Conservation (phyloP, 2,888 invertebrate species). For the Diplazon laetatorius region DNA sequence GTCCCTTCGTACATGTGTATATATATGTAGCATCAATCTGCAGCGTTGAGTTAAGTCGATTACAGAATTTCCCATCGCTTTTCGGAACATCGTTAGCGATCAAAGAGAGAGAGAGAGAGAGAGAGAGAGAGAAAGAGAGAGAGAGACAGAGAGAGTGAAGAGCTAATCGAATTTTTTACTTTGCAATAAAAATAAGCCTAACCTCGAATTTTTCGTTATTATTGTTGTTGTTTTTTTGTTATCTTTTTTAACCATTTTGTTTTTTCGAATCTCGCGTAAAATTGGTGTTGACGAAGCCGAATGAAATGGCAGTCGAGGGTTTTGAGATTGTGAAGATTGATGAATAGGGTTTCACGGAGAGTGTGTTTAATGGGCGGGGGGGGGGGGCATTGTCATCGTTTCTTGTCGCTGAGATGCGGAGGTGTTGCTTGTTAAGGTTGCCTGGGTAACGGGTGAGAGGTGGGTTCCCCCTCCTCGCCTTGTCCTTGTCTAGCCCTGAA, state of each 20-base stretch:
- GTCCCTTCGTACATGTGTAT: no score
- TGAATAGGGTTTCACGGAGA: conserved; percentile 17
- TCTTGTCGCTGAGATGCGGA: conserved; percentile 74
- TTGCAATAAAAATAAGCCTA: conserved; percentile 18
- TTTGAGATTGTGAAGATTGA: background rate
- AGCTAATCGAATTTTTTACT: conserved; percentile 23
- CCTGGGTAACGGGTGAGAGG: conserved; percentile 79
- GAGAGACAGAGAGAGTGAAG: no score
- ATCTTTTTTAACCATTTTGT: no score
- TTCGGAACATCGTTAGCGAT: background rate
- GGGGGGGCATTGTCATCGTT: conserved; percentile 44
- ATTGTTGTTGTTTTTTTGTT: background rate
- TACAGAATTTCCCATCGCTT: conserved; percentile 23
- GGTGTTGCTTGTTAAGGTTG: conserved; percentile 81
- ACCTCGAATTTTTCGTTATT: background rate
- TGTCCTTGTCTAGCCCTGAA: conserved; percentile 58
- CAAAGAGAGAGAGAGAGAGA: conserved; percentile 4
- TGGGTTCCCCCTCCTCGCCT: conserved; percentile 66
- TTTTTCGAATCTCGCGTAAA: background rate
- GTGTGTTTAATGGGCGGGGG: background rate
- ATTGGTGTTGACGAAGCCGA: background rate
- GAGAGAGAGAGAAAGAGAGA: conserved; percentile 4
- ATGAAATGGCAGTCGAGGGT: background rate
- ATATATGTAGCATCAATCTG: conserved; percentile 7
- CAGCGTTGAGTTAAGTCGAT: conserved; percentile 39